A percentile compares a stretch with the other conserved stretches of the same genome.
Evolutionary conservation across 2,797 vertebrate genomes (phyloP).

Genomic region (Clarias fuscus): DNA sequence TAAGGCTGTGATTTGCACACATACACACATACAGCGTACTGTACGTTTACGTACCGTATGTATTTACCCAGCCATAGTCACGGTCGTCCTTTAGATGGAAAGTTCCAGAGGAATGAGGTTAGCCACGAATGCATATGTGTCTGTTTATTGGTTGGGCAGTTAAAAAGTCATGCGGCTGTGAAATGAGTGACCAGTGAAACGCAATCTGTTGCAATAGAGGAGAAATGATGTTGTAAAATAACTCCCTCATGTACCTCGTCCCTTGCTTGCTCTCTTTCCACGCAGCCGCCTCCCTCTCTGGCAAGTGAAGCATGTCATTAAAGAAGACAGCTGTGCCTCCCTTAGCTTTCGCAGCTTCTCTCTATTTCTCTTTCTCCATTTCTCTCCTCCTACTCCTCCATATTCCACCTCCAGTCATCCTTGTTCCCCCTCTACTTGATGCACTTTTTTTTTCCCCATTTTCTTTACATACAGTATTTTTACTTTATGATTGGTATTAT

Average conservation of each 20-base stretch:
- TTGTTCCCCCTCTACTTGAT: no score
- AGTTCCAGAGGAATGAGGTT: not conserved
- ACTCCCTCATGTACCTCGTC: constrained; percentile 7
- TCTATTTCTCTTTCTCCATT: not conserved
- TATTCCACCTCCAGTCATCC: not conserved
- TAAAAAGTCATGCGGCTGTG: constrained; percentile 60
- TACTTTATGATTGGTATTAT: not conserved
- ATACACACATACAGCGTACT: not conserved
- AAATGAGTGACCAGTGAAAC: constrained; percentile 67
- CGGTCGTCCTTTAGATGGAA: not conserved
- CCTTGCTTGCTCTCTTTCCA: constrained; percentile 15
- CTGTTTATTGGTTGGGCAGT: constrained; percentile 41
- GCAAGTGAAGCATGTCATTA: constrained; percentile 39
- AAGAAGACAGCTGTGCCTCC: constrained; percentile 39
- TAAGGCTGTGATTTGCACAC: not conserved
- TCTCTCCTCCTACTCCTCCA: not conserved
- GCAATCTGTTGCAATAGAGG: constrained; percentile 65
- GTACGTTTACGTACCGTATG: not conserved
- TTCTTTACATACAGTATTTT: not conserved
- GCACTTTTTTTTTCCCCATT: not conserved
- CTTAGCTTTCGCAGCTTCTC: constrained; percentile 4
- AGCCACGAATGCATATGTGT: constrained; percentile 32
- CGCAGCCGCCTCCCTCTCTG: not conserved
- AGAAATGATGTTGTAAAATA: constrained; percentile 65
- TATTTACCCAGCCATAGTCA: constrained; percentile 7